Base-by-base conservation (phyloP, 2,113 vertebrate genomes). In the Lagopus leucura region DNA sequence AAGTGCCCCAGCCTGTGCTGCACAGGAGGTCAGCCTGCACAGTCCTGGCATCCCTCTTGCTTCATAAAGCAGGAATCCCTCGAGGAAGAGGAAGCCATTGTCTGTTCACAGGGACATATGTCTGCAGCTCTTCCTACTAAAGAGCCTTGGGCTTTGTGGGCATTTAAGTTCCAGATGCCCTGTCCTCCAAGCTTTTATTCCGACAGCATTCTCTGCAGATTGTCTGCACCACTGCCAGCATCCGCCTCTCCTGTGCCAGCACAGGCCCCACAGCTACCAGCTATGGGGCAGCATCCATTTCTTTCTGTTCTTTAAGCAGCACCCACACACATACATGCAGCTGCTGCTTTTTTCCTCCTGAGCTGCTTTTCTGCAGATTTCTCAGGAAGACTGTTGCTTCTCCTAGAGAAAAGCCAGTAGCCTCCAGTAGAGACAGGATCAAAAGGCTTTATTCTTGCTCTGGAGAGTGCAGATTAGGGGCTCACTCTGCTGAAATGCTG, bases 11-110 rank as follows among this genome's bases (percentile, higher is more conserved):
- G 18, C 72, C 54, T 75, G 60, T 58, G 18, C 58, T 40, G 38
- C 1, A 3, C 34, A 36, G 87, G n/a, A 76, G 57, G 45, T 88
- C 19, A 27, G 36, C 10, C n/a, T n/a, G 8, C 4, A 6, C 66
- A 7, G 0, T 64, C 27, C 9, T 43, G 63, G 60, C 12, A 4
- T 60, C 65, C 80, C 24, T 70, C 21, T 54, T 2, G 1, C 34
- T 87, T 60, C 1, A 0, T 66, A 63, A 38, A 0, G 1, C 48
- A 78, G 60, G 40, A 76, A 34, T 61, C n/a, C 52, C 15, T 1
- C 1, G 4, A 50, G 54, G 8, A 69, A n/a, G 9, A 77, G 36
- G 58, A 87, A 88, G 22, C 34, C 6, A 21, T 54, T 88, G 71
- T 71, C 42, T 87, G 36, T 85, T 88, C 34, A 19, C 24, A 19